Conservation (phyloP, 2,797 vertebrate genomes). For the Oryzias sinensis region DNA sequence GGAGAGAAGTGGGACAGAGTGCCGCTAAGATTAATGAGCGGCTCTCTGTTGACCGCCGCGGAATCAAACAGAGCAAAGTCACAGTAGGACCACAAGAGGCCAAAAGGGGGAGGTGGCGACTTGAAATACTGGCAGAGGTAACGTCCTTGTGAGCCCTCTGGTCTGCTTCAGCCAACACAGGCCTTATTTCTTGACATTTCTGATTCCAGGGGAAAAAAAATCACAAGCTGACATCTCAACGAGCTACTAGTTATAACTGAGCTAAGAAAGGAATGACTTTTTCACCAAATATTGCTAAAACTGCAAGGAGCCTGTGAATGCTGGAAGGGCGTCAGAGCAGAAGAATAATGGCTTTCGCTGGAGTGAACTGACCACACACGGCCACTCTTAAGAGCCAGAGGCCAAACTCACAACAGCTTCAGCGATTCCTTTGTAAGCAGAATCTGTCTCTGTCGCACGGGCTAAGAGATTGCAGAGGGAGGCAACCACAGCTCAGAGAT, state of each 20-base stretch:
- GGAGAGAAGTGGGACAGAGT: conserved; percentile 72
- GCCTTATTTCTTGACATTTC: conserved; percentile 24
- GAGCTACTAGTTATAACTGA: conserved; percentile 28
- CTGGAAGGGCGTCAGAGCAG: conserved; percentile 45
- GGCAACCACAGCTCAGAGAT: conserved; percentile 30
- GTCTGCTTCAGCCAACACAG: conserved; percentile 31
- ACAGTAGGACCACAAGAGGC: conserved; percentile 57
- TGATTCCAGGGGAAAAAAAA: background rate
- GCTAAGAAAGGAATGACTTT: conserved; percentile 13
- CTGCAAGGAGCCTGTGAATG: conserved; percentile 23
- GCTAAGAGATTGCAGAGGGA: conserved; percentile 38
- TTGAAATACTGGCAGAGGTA: conserved; percentile 49
- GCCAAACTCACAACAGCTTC: conserved; percentile 63
- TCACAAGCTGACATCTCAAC: conserved; percentile 14
- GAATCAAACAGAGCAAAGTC: conserved; percentile 70
- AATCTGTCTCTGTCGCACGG: conserved; percentile 42
- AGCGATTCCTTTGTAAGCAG: conserved; percentile 58
- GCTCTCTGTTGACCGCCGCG: conserved; percentile 64
- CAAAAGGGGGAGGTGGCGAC: conserved; percentile 54
- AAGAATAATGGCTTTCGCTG: conserved; percentile 63
- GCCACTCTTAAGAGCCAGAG: conserved; percentile 57
- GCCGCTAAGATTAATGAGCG: conserved; percentile 77
- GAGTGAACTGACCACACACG: conserved; percentile 66
- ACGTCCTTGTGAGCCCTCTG: conserved; percentile 49
- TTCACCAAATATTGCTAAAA: conserved; percentile 25